Evolutionary conservation across 2,797 vertebrate species (phyloP).

Genomic region (Peromyscus melanophrys): DNA sequence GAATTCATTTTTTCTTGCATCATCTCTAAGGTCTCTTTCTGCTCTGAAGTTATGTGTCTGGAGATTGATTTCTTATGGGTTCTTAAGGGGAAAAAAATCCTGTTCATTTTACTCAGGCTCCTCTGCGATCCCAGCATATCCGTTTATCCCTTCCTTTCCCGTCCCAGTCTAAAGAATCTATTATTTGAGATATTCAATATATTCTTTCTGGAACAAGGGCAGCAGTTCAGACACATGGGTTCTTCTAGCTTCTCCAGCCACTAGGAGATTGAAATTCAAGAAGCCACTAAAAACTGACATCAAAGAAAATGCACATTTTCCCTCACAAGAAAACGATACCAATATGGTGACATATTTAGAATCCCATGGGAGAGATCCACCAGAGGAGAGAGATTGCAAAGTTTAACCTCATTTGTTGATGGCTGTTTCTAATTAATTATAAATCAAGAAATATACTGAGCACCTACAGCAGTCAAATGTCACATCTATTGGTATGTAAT

Average conservation of each 20-base stretch:
- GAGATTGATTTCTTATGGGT: constrained; percentile 70
- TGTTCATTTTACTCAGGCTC: constrained; percentile 57
- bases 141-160: constrained; percentile 30
- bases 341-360: neutral
- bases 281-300: constrained; percentile 5
- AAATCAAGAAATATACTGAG: neutral
- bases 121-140: constrained; percentile 38
- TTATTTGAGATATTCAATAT: constrained; percentile 71
- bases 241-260: neutral
- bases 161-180: constrained; percentile 36
- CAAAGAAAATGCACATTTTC: neutral
- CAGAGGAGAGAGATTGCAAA: neutral
- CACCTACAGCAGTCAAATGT: neutral
- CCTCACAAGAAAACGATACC: neutral
- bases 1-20: neutral
- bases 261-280: constrained; percentile 44
- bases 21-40: constrained; percentile 63
- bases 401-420: neutral
- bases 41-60: constrained; percentile 34
- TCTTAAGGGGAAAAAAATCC: constrained; percentile 58
- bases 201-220: constrained; percentile 42
- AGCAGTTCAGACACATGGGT: neutral
- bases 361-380: neutral
- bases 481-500: neutral
- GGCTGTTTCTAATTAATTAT: constrained; percentile 44